These are phyloP conservation scores for Kradibia gibbosae DNA, from an alignment of 1,140 invertebrate genomes.

Conservation along the genomic window DNA sequence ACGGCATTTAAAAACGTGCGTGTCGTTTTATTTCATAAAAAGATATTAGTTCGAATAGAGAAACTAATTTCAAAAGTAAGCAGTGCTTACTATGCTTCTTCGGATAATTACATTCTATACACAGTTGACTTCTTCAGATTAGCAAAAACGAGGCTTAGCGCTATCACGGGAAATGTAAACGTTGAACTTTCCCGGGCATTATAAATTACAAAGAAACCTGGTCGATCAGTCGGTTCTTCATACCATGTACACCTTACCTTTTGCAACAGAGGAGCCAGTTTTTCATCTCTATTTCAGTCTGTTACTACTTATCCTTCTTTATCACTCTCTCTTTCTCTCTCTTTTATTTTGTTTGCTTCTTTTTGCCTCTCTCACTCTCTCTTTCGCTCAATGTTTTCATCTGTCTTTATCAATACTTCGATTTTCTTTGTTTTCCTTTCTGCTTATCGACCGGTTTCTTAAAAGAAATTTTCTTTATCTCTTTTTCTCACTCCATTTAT, in stretches of 20 bases:
- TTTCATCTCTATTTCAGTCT: constrained; percentile 21
- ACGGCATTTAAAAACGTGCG: too few relatives aligned
- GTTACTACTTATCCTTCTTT: too few relatives aligned
- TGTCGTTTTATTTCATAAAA: too few relatives aligned
- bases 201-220: constrained; percentile 15
- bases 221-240: not conserved
- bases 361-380: too few relatives aligned
- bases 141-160: not conserved
- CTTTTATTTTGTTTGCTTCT: not conserved
- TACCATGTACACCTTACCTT: not conserved
- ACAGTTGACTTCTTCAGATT: not conserved
- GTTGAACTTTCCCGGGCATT: not conserved
- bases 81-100: too few relatives aligned
- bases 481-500: not conserved
- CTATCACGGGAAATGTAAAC: not conserved
- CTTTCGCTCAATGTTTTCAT: too few relatives aligned
- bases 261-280: not conserved
- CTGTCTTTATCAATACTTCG: not conserved
- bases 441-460: constrained; percentile 21
- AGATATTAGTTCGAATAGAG: too few relatives aligned
- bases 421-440: constrained; percentile 27
- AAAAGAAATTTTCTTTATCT: not conserved
- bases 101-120: not conserved
- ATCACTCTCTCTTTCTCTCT: not conserved
- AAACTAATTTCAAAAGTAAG: too few relatives aligned